Conservation (phyloP, 2,113 vertebrate genomes). For the Gracilinanus agilis region DNA sequence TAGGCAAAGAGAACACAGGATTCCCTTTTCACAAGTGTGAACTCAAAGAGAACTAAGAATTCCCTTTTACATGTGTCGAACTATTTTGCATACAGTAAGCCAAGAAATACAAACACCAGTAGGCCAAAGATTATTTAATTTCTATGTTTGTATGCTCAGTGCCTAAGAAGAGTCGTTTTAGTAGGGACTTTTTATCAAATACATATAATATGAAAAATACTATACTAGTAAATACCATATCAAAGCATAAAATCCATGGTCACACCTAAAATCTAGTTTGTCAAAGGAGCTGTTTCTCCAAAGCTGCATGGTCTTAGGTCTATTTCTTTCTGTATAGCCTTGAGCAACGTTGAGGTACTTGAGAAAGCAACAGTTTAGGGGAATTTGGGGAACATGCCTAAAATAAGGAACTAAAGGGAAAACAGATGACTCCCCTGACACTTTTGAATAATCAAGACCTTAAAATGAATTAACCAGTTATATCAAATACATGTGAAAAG, state of each 20-base stretch:
- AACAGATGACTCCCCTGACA: not conserved
- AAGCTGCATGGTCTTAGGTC: not conserved
- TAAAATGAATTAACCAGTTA: not conserved
- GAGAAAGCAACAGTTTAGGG: constrained; percentile 25
- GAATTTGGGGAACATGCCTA: constrained; percentile 64
- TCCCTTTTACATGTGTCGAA: no score
- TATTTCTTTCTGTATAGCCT: not conserved
- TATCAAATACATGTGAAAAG: not conserved
- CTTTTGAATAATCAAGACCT: not conserved
- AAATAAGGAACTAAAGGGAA: constrained; percentile 13
- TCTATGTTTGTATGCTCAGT: not conserved
- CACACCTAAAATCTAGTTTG: not conserved
- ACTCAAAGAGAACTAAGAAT: no score
- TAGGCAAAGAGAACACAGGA: no score
- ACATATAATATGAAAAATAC: not conserved
- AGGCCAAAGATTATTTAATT: not conserved
- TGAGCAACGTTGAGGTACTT: not conserved
- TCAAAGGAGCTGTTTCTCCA: not conserved
- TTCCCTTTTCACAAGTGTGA: no score
- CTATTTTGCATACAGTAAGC: not conserved
- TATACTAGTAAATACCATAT: not conserved
- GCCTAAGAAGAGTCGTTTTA: not conserved
- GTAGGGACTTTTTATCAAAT: not conserved
- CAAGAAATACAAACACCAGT: not conserved
- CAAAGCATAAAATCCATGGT: not conserved